Conservation (phyloP, 2,113 vertebrate genomes). For the Struthidea cinerea region DNA sequence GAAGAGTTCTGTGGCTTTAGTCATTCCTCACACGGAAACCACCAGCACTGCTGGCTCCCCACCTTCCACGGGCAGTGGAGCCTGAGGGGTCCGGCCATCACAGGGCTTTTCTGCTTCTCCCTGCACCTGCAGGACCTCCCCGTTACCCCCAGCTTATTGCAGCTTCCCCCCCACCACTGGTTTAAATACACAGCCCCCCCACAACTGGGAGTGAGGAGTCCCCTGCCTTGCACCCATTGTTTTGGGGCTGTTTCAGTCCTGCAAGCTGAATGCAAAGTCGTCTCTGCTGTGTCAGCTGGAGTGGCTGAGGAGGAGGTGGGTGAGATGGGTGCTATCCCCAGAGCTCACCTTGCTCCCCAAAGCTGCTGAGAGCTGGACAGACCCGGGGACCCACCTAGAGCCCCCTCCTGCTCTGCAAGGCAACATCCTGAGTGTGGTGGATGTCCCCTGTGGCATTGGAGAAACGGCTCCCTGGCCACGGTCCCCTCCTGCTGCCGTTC, state of each 20-base stretch:
- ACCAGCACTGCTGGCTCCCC: background rate
- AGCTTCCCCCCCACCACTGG: background rate
- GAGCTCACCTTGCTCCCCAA: background rate
- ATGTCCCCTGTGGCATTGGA: fast-evolving
- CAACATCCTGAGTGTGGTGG: fast-evolving
- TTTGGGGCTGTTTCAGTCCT: background rate
- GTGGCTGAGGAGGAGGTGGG: background rate
- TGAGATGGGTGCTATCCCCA: background rate
- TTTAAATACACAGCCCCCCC: background rate
- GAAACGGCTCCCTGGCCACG: background rate
- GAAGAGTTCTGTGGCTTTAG: background rate
- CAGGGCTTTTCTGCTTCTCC: background rate
- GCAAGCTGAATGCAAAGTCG: background rate
- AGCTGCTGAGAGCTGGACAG: background rate
- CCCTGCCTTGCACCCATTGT: background rate
- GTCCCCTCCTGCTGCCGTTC: background rate
- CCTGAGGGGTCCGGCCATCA: fast-evolving
- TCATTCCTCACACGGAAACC: background rate
- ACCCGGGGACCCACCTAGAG: background rate
- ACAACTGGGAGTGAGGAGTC: background rate
- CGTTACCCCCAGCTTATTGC: background rate
- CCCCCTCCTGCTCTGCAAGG: background rate
- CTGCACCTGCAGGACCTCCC: background rate
- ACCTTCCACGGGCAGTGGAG: background rate
- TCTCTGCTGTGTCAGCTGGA: background rate